phyloP scores from a whole-genome alignment of 2,113 vertebrate species.

The Seriola dumerili region DNA sequence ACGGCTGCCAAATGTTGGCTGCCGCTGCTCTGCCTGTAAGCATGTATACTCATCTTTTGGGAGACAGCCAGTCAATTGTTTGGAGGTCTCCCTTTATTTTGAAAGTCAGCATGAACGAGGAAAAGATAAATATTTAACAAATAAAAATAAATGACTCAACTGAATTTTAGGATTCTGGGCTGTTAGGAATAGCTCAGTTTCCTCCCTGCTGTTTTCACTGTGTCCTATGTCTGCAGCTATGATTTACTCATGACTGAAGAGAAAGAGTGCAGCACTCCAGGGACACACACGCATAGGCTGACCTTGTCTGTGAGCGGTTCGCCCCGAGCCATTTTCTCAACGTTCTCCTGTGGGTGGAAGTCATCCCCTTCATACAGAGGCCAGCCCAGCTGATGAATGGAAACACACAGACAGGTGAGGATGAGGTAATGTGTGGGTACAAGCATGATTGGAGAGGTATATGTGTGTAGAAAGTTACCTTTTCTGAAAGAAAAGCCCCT shows the following conservation, averaged over 20 bases:
- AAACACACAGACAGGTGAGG: conserved; percentile 10
- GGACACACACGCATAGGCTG: conserved; percentile 8
- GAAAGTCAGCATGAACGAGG: conserved; percentile 19
- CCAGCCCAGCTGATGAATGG: conserved; percentile 87
- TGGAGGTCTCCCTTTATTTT: conserved; percentile 38
- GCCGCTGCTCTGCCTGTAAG: conserved; percentile 33
- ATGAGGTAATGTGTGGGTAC: neutral
- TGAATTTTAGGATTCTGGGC: conserved; percentile 14
- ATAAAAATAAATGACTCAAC: conserved; percentile 9
- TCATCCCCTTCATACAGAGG: conserved; percentile 91
- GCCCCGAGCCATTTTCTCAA: conserved; percentile 88
- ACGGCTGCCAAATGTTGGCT: conserved; percentile 45
- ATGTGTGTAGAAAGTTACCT: conserved; percentile 60
- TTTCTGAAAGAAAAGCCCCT: conserved; percentile 73
- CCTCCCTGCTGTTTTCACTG: conserved; percentile 5
- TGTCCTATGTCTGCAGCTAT: conserved; percentile 39
- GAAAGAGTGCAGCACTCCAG: neutral
- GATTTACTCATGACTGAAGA: conserved; percentile 27
- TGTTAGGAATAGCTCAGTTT: conserved; percentile 20
- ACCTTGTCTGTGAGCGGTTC: conserved; percentile 91
- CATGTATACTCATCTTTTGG: conserved; percentile 33
- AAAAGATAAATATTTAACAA: conserved; percentile 35
- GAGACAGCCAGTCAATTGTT: conserved; percentile 51
- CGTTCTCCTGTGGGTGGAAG: conserved; percentile 89
- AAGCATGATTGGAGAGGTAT: neutral